Evolutionary conservation across 2,797 vertebrate species (phyloP), one percentile per base, ranked within the genome.

Genomic region (Labeo calbasu): DNA sequence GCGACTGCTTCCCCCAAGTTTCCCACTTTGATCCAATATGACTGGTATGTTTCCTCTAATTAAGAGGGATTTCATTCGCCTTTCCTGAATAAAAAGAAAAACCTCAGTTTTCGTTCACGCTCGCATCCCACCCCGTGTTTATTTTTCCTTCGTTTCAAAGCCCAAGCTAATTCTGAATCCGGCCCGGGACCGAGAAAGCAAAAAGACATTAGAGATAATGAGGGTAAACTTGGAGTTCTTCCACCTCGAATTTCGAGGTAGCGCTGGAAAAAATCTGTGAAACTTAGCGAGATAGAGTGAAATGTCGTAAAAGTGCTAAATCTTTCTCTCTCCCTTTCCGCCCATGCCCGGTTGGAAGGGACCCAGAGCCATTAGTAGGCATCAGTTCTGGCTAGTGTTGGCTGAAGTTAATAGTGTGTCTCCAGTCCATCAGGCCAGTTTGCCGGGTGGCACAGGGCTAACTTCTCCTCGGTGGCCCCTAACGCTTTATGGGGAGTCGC

Each of bases 401-500:
- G 85, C 84, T 82, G 83, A 80, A 78, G 83, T 90, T 90, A 89
- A 88, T 87, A 86, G 91, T 81, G 86, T 86, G 86, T 90, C 83
- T 86, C 84, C 70, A 77, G 84, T 87, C 89, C 89, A 87, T 88
- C 86, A 88, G 89, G 78, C 87, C 70, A 77, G 72, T 81, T 81
- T 84, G 82, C 79, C 51, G 79, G 77, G 86, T 85, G 80, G 81
- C 86, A 83, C 79, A 32, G 79, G 46, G 77, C 84, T 86, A 84
- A 81, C 71, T 87, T 81, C 75, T 84, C 86, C 85, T 87, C 80
- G 2, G 83, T 87, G 85, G 77, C 84, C 84, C 63, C 51, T 76
- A 83, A 83, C 63, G 25, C 53, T 79, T 75, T 69, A 68, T 83
- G 48, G 61, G 57, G 55, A 88, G 63, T 46, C 48, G 77, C 70